A percentile compares a stretch with the other conserved stretches of the same genome.
Evolutionary conservation across 2,797 vertebrate genomes (phyloP).

Genomic region (Catostomus latipinnis): DNA sequence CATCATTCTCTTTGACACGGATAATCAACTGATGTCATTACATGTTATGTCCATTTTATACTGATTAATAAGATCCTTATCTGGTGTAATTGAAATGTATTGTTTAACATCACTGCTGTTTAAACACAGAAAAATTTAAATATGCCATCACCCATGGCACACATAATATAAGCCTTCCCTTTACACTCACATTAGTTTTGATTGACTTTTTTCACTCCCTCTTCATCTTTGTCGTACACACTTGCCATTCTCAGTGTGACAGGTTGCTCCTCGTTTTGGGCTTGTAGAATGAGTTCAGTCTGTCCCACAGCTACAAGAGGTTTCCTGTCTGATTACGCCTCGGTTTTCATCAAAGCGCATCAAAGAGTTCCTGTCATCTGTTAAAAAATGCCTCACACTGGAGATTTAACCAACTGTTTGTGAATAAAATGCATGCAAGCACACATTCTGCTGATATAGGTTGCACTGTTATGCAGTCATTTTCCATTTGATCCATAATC

Average conservation of each 20-base stretch:
- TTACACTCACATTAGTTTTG: background rate
- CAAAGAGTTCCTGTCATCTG: slow-evolving; percentile 22
- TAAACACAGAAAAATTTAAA: background rate
- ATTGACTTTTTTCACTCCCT: background rate
- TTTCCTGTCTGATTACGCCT: slow-evolving; percentile 42
- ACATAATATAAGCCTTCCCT: background rate
- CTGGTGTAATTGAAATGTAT: background rate
- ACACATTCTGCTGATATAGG: background rate
- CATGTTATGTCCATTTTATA: slow-evolving; percentile 14
- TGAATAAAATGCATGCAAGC: background rate
- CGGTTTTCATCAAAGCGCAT: slow-evolving; percentile 13
- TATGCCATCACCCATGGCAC: background rate
- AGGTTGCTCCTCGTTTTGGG: slow-evolving; percentile 28
- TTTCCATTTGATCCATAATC: slow-evolving; percentile 42
- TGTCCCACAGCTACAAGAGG: slow-evolving; percentile 35
- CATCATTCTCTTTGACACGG: too few relatives aligned
- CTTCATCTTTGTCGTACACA: slow-evolving; percentile 1
- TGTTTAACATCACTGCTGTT: too few relatives aligned
- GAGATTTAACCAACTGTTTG: background rate
- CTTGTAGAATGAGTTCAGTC: slow-evolving; percentile 36
- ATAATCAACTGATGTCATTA: background rate
- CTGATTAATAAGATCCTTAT: slow-evolving; percentile 19
- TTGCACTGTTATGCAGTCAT: background rate
- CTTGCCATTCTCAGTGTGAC: slow-evolving; percentile 14
- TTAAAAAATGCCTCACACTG: background rate